These are phyloP conservation scores for Hetaerina titia DNA, from an alignment of 2,888 invertebrate species.

Conservation along the genomic window DNA sequence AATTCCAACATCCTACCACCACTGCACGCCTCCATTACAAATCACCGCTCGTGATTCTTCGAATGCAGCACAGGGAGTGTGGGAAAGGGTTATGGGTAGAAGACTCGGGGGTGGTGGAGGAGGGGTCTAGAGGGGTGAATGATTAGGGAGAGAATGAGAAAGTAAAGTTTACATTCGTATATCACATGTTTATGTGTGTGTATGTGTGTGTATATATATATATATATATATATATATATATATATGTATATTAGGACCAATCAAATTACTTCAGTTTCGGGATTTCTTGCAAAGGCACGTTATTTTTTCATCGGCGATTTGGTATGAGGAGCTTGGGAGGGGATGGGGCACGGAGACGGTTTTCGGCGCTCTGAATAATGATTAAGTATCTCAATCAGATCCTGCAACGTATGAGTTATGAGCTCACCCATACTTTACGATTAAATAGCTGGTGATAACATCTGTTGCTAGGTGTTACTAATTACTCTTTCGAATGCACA, in stretches of 20 bases:
- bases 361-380: background rate
- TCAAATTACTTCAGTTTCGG: background rate
- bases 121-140: background rate
- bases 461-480: too few relatives aligned
- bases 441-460: too few relatives aligned
- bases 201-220: too few relatives aligned
- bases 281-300: background rate
- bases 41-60: conserved; percentile 64
- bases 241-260: background rate
- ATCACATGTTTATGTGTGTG: too few relatives aligned
- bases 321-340: background rate
- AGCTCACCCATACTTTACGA: too few relatives aligned
- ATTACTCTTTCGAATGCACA: too few relatives aligned
- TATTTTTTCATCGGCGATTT: background rate
- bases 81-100: background rate
- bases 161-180: background rate
- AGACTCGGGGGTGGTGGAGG: background rate
- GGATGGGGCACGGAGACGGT: background rate
- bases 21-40: conserved; percentile 52
- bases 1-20: background rate
- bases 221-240: too few relatives aligned
- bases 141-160: background rate
- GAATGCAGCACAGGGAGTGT: background rate
- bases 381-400: too few relatives aligned
- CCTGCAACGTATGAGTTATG: too few relatives aligned